A percentile compares a stretch with the other conserved stretches of the same genome.
phyloP scores from a whole-genome alignment of 2,888 invertebrate species.

The Dryobotodes eremita region DNA sequence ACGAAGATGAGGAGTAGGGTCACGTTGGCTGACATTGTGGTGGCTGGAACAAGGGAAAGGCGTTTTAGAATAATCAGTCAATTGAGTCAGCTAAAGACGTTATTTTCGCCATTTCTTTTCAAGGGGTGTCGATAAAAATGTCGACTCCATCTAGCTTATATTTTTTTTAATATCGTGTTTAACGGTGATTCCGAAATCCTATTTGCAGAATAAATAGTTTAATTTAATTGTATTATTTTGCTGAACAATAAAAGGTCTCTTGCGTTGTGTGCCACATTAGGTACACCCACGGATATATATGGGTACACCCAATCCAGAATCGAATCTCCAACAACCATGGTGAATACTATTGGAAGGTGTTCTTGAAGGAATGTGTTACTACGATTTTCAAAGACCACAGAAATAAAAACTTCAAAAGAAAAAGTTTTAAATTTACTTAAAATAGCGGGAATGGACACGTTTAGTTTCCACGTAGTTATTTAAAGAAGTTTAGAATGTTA shows the following conservation, averaged over 20 bases:
- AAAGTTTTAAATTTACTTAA: not conserved
- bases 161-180: not conserved
- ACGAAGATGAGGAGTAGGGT: slow-evolving; percentile 83
- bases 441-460: not conserved
- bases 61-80: not conserved
- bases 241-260: not conserved
- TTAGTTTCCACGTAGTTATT: not conserved
- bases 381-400: not conserved
- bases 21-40: slow-evolving; percentile 78
- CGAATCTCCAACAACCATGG: not conserved
- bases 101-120: not conserved
- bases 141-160: not conserved
- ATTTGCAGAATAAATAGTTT: not conserved
- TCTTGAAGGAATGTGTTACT: not conserved
- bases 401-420: not conserved
- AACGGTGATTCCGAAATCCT: not conserved
- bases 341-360: not conserved
- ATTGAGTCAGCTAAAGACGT: not conserved
- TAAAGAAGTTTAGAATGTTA: not conserved
- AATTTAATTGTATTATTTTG: not conserved
- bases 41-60: slow-evolving; percentile 64
- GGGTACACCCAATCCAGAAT: not conserved
- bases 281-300: too few relatives aligned
- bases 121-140: not conserved
- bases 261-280: not conserved